Percentiles rank a stretch among this genome's conserved stretches.
Conservation (phyloP, 2,113 vertebrate genomes). For the Corythoichthys haematopterus region DNA sequence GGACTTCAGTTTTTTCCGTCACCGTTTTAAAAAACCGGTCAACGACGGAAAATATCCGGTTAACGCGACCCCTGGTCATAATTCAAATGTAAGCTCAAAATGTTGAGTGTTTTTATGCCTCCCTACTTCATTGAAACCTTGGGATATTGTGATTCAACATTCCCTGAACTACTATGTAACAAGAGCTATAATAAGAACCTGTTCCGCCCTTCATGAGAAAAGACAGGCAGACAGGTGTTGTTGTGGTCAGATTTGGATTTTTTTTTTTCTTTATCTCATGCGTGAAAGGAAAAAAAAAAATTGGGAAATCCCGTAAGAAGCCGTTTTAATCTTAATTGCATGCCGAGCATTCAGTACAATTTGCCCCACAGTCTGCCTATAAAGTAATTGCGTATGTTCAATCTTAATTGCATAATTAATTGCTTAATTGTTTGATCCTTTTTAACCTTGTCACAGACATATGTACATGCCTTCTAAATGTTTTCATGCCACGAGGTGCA, state of each 20-base stretch:
- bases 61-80: too few relatives aligned
- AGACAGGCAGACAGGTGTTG: neutral
- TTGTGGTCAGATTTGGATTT: neutral
- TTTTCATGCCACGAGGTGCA: constrained; percentile 15
- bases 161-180: neutral
- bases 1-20: too few relatives aligned
- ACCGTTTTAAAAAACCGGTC: too few relatives aligned
- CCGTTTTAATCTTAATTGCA: too few relatives aligned
- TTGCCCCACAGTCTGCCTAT: neutral
- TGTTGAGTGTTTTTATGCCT: neutral
- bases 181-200: neutral
- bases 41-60: too few relatives aligned
- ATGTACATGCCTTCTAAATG: neutral
- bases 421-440: neutral
- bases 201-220: neutral
- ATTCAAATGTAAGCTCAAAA: too few relatives aligned
- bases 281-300: too few relatives aligned
- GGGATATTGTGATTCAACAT: neutral
- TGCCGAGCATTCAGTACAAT: neutral
- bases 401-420: neutral
- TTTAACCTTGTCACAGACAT: neutral
- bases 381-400: neutral
- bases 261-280: neutral
- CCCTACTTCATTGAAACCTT: neutral
- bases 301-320: too few relatives aligned